These are phyloP conservation scores for Pelobates fuscus DNA, from an alignment of 2,113 vertebrate species.

Conservation along the genomic window DNA sequence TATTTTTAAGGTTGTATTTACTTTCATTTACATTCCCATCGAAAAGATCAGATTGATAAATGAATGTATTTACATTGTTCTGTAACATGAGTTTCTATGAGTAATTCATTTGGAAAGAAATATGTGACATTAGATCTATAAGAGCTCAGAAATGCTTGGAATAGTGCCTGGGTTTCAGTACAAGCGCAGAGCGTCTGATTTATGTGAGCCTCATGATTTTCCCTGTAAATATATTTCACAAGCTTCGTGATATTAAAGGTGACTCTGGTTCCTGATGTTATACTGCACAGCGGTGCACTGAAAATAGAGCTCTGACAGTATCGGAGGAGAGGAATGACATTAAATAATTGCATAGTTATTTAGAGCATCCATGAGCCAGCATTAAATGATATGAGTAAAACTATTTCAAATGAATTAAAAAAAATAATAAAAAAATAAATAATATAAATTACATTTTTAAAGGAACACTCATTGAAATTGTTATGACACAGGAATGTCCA, in stretches of 20 bases:
- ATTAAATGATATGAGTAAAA: no score
- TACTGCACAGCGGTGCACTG: not conserved
- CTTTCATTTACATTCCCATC: not conserved
- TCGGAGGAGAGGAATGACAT: no score
- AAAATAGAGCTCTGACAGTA: no score
- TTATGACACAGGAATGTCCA: no score
- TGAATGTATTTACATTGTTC: not conserved
- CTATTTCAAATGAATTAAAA: no score
- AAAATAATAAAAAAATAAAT: no score
- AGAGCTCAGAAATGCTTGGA: not conserved
- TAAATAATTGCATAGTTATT: no score
- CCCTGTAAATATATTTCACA: not conserved
- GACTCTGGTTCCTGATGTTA: not conserved
- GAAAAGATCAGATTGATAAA: not conserved
- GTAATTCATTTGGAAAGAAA: slow-evolving; percentile 6
- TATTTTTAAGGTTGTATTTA: not conserved
- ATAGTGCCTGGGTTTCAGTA: not conserved
- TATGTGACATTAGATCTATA: slow-evolving; percentile 3
- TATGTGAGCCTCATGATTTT: not conserved
- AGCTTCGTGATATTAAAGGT: not conserved
- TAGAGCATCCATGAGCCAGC: no score
- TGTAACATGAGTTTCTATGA: slow-evolving; percentile 1
- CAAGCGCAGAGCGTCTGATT: not conserved
- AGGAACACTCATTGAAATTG: no score
- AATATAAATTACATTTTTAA: no score